Percentiles rank a stretch among this genome's conserved stretches.
These are phyloP conservation scores for Ptychoptera contaminata DNA, from an alignment of 2,888 invertebrate genomes.

Conservation along the genomic window DNA sequence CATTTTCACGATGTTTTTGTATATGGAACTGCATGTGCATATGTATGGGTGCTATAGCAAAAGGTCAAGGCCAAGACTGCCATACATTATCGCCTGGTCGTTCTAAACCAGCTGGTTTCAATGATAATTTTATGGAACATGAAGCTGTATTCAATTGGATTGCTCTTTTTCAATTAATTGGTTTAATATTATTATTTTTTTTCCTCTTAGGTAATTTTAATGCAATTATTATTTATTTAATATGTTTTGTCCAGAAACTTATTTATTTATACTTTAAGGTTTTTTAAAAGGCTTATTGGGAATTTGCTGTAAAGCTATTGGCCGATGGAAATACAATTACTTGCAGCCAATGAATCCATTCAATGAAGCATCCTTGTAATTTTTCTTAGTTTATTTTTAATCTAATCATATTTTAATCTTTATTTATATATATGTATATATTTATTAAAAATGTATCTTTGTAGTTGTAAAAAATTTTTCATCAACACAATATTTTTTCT, in stretches of 20 bases:
- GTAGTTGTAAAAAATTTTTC: conserved; percentile 15
- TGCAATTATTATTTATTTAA: background rate
- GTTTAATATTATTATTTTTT: conserved; percentile 4
- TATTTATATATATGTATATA: background rate
- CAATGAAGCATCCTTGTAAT: conserved; percentile 14
- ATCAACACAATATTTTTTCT: conserved; percentile 19
- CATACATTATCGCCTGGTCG: conserved; percentile 13
- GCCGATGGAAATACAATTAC: conserved; percentile 16
- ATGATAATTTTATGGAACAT: conserved; percentile 1
- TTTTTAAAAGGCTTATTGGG: conserved; percentile 19
- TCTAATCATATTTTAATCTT: background rate
- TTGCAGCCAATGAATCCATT: conserved; percentile 17
- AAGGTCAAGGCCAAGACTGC: conserved; percentile 13
- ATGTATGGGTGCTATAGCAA: conserved; percentile 18
- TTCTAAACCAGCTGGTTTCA: conserved; percentile 17
- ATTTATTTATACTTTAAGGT: conserved; percentile 12
- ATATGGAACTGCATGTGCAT: conserved; percentile 23
- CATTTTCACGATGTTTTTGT: conserved; percentile 21
- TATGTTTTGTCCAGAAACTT: background rate
- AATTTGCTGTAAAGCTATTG: conserved; percentile 11
- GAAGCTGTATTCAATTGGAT: conserved; percentile 1
- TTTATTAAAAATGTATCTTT: background rate
- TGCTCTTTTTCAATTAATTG: background rate
- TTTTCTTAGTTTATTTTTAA: background rate
- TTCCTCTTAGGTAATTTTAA: conserved; percentile 5